Evolutionary conservation across 2,113 vertebrate species (phyloP).

Genomic region (Nibea coibor): DNA sequence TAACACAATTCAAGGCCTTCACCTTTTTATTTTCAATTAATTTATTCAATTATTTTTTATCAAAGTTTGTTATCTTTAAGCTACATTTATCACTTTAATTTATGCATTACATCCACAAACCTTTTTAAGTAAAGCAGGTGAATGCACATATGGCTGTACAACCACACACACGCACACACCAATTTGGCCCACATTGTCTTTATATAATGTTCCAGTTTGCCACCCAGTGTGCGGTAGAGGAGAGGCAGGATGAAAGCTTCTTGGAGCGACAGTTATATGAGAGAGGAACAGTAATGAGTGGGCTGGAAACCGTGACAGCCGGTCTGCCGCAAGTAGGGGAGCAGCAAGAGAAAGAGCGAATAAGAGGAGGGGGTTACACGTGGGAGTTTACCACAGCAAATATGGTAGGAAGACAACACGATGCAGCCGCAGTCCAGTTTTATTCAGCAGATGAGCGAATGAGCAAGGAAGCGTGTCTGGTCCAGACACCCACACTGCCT

Average conservation of each 20-base stretch:
- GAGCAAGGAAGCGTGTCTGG: constrained; percentile 65
- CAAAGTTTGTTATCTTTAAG: background rate
- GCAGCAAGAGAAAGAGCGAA: constrained; percentile 42
- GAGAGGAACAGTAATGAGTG: constrained; percentile 68
- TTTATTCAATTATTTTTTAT: too few relatives aligned
- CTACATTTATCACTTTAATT: background rate
- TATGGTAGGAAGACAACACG: constrained; percentile 61
- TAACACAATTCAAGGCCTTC: background rate
- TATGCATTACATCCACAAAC: background rate
- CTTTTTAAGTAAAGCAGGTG: background rate
- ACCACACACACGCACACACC: background rate
- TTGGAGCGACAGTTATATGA: constrained; percentile 58
- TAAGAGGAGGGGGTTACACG: constrained; percentile 59
- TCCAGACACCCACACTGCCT: constrained; percentile 75
- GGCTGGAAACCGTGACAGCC: constrained; percentile 80
- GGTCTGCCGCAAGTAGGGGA: constrained; percentile 63
- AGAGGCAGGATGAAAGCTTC: constrained; percentile 65
- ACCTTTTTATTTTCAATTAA: background rate
- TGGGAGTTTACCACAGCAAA: constrained; percentile 62
- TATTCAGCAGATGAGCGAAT: constrained; percentile 72
- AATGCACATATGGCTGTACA: background rate
- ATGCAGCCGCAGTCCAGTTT: constrained; percentile 58
- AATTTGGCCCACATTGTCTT: constrained; percentile 42
- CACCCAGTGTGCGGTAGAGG: constrained; percentile 39
- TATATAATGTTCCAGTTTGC: constrained; percentile 56